Evolutionary conservation across 2,888 invertebrate species (phyloP).

Genomic region (Chrysolina oricalcia): DNA sequence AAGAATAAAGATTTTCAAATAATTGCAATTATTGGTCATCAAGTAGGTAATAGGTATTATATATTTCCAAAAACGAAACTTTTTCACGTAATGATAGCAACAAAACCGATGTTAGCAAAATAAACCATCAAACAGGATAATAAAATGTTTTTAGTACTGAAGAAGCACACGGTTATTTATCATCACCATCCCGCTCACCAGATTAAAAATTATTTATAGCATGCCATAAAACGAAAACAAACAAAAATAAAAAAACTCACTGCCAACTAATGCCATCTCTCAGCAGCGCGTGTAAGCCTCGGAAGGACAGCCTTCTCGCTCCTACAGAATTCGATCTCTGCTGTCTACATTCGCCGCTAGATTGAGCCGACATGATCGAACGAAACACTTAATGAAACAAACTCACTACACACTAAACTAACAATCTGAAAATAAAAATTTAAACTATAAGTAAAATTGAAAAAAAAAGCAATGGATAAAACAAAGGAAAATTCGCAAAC

Average conservation of each 20-base stretch:
- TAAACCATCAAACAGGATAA: neutral
- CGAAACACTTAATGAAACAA: slow-evolving; percentile 32
- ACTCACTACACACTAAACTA: slow-evolving; percentile 40
- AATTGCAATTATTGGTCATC: too few species aligned
- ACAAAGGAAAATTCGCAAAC: slow-evolving; percentile 11
- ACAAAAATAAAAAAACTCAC: slow-evolving; percentile 62
- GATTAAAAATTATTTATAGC: neutral
- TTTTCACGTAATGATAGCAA: too few species aligned
- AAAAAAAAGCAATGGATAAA: slow-evolving; percentile 26
- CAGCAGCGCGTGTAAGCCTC: slow-evolving; percentile 65
- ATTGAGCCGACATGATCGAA: slow-evolving; percentile 66
- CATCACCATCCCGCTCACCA: slow-evolving; percentile 22
- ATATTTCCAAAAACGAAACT: too few species aligned
- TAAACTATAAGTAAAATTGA: slow-evolving; percentile 41
- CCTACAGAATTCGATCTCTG: slow-evolving; percentile 68
- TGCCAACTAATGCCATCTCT: slow-evolving; percentile 68
- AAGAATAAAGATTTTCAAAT: too few species aligned
- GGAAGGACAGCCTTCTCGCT: slow-evolving; percentile 64
- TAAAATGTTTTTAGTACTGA: neutral
- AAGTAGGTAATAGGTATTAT: too few species aligned
- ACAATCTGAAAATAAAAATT: slow-evolving; percentile 43
- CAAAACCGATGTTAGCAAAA: neutral
- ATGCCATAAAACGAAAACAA: slow-evolving; percentile 41
- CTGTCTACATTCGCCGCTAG: slow-evolving; percentile 67
- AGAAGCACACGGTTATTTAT: neutral